These are phyloP conservation scores for Todiramphus saurophagus DNA, from an alignment of 2,113 vertebrate species.

Conservation along the genomic window DNA sequence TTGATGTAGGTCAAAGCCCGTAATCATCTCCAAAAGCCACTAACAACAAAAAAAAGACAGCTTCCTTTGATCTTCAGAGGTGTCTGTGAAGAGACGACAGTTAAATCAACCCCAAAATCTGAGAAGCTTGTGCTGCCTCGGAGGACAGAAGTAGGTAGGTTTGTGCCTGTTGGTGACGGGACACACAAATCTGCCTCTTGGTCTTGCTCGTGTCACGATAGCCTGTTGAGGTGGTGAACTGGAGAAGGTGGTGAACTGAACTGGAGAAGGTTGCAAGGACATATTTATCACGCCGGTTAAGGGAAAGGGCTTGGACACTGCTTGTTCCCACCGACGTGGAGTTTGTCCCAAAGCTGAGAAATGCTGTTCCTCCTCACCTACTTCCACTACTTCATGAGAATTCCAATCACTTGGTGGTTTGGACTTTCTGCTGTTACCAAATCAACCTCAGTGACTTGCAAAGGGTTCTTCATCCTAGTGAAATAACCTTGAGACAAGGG, in stretches of 20 bases:
- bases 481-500: not conserved
- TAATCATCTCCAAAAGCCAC: not conserved
- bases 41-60: not conserved
- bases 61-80: not conserved
- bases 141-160: not conserved
- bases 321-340: not conserved
- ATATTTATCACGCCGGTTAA: not conserved
- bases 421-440: not conserved
- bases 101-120: not conserved
- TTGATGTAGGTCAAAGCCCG: not conserved
- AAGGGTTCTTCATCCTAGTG: not conserved
- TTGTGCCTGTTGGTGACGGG: not conserved
- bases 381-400: not conserved
- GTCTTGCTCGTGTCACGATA: not conserved
- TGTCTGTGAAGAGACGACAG: not conserved
- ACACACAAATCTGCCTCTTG: not conserved
- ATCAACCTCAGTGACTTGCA: fast-evolving
- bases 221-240: not conserved
- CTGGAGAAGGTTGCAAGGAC: not conserved
- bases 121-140: not conserved
- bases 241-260: not conserved
- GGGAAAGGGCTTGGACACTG: not conserved
- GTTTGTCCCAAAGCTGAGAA: not conserved
- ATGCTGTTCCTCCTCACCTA: not conserved
- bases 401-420: not conserved